Conservation (phyloP, 2,888 invertebrate genomes). For the Ophioninae sp. region DNA sequence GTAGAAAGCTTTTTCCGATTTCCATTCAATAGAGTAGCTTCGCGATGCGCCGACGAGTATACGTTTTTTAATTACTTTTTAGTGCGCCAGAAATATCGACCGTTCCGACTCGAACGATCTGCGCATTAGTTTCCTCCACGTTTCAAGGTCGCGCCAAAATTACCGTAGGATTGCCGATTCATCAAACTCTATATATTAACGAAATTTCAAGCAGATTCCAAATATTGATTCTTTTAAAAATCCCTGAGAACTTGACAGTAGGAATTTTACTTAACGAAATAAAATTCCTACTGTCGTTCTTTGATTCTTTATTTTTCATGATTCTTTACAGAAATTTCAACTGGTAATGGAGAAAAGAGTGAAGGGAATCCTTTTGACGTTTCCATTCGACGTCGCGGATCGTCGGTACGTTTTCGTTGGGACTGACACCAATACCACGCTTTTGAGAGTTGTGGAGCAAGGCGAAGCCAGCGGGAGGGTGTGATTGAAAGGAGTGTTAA, state of each 20-base stretch:
- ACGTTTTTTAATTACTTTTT: background rate
- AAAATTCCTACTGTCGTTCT: too few species aligned
- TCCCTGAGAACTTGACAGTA: background rate
- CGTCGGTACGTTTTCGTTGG: slow-evolving; percentile 71
- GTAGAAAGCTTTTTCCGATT: background rate
- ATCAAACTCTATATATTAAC: background rate
- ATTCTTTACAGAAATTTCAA: slow-evolving; percentile 69
- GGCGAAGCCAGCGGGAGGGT: slow-evolving; percentile 51
- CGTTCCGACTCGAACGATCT: background rate
- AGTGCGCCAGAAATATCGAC: background rate
- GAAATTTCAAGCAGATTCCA: background rate
- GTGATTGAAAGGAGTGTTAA: background rate
- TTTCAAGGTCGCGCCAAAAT: background rate
- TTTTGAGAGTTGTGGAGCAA: slow-evolving; percentile 71
- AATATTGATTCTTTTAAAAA: background rate
- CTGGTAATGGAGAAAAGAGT: slow-evolving; percentile 65
- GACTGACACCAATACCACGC: slow-evolving; percentile 67
- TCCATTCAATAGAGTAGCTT: background rate
- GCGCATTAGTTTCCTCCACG: background rate
- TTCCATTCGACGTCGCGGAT: slow-evolving; percentile 68
- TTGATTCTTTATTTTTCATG: background rate
- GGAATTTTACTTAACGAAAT: background rate
- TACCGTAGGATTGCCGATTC: background rate
- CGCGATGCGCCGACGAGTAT: background rate
- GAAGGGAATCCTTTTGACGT: slow-evolving; percentile 67